A percentile compares a stretch with the other conserved stretches of the same genome.
Conservation (phyloP, 1,140 invertebrate species). For the Hesperophylax magnus region DNA sequence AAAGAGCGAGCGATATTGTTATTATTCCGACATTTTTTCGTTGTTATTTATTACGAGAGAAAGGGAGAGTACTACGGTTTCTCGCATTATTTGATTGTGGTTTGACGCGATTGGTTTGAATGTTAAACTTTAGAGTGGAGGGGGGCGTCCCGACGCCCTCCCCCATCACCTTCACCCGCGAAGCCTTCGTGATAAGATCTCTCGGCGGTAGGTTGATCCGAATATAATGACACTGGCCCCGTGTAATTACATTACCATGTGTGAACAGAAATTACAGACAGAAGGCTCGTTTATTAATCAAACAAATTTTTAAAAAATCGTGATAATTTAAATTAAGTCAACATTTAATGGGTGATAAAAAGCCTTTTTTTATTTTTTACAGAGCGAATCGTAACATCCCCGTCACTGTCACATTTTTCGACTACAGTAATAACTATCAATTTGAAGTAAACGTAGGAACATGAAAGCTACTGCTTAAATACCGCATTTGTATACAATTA, state of each 20-base stretch:
- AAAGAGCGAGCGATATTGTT: slow-evolving; percentile 18
- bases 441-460: background rate
- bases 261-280: background rate
- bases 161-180: background rate
- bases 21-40: slow-evolving; percentile 37
- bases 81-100: slow-evolving; percentile 41
- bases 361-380: no score
- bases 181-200: slow-evolving; percentile 26
- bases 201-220: background rate
- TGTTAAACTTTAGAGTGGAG: background rate
- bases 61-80: slow-evolving; percentile 42
- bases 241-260: slow-evolving; percentile 2
- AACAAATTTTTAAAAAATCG: background rate
- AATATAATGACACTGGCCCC: background rate
- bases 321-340: slow-evolving; percentile 17
- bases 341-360: background rate
- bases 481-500: no score
- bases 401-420: no score
- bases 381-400: no score
- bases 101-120: slow-evolving; percentile 43
- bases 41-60: slow-evolving; percentile 36
- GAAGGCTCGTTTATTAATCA: background rate
- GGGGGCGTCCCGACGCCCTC: slow-evolving; percentile 10
- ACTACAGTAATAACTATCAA: no score
- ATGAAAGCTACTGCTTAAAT: no score